Conservation (phyloP, 1,140 invertebrate genomes). For the Anastatus disparis region DNA sequence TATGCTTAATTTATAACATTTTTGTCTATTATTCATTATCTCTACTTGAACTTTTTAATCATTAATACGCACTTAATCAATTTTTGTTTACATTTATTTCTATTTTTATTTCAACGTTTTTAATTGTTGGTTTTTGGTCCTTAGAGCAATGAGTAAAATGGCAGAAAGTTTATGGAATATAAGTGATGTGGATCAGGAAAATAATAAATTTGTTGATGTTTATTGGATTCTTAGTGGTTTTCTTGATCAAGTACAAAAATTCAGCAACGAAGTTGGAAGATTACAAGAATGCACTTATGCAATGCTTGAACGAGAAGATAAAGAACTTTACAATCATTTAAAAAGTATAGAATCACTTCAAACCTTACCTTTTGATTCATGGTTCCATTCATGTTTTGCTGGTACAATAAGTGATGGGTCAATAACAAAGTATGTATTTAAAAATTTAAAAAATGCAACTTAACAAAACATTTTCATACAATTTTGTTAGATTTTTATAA, state of each 20-base stretch:
- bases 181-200: constrained; percentile 71
- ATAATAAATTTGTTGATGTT: constrained; percentile 70
- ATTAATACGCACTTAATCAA: not conserved
- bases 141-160: constrained; percentile 72
- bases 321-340: constrained; percentile 73
- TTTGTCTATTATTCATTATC: no score
- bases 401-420: constrained; percentile 80
- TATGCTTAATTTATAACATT: no score
- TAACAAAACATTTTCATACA: no score
- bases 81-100: not conserved
- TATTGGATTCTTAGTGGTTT: constrained; percentile 84
- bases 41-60: not conserved
- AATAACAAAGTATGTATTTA: constrained; percentile 75
- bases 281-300: constrained; percentile 74
- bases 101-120: constrained; percentile 12
- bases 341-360: constrained; percentile 69
- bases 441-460: not conserved
- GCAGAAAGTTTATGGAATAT: constrained; percentile 76
- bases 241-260: constrained; percentile 73
- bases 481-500: no score
- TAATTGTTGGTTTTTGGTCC: no score
- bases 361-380: constrained; percentile 74
- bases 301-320: constrained; percentile 79
- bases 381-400: constrained; percentile 85
- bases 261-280: constrained; percentile 73